Conservation (phyloP, 1,140 invertebrate genomes). For the Drosophila lacertosa region DNA sequence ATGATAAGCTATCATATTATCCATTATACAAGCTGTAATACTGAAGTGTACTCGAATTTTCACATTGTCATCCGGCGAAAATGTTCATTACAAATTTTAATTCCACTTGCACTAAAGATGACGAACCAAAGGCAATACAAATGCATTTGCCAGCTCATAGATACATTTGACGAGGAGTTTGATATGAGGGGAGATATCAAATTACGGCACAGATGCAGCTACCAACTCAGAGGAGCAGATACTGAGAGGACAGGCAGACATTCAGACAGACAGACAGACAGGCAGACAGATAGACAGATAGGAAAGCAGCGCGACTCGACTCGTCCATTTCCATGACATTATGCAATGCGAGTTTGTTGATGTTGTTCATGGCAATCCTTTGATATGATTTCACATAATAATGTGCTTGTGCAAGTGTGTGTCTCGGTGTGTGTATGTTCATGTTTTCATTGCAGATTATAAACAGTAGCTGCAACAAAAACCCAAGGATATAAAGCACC, state of each 20-base stretch:
- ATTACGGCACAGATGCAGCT: slow-evolving; percentile 60
- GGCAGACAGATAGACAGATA: neutral
- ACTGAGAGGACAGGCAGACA: neutral
- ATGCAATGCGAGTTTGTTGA: slow-evolving; percentile 64
- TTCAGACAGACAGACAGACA: neutral
- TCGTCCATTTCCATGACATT: slow-evolving; percentile 52
- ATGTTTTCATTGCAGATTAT: slow-evolving; percentile 79
- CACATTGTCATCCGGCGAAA: slow-evolving; percentile 13
- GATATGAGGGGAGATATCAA: slow-evolving; percentile 48
- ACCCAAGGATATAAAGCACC: slow-evolving; percentile 27
- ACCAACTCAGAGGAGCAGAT: slow-evolving; percentile 16
- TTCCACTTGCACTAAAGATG: slow-evolving; percentile 43
- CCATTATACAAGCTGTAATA: neutral
- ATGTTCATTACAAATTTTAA: slow-evolving; percentile 28
- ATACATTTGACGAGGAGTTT: slow-evolving; percentile 35
- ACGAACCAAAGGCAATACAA: slow-evolving; percentile 40
- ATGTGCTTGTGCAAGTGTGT: slow-evolving; percentile 46
- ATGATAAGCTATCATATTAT: neutral
- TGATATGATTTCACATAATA: slow-evolving; percentile 79
- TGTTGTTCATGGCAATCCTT: slow-evolving; percentile 71
- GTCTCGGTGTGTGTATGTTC: slow-evolving; percentile 24
- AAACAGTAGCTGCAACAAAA: slow-evolving; percentile 52
- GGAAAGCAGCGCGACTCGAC: neutral
- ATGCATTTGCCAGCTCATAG: slow-evolving; percentile 45
- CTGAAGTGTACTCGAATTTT: slow-evolving; percentile 16